phyloP scores from a whole-genome alignment of 2,888 invertebrate species.

The Tribolium freemani region DNA sequence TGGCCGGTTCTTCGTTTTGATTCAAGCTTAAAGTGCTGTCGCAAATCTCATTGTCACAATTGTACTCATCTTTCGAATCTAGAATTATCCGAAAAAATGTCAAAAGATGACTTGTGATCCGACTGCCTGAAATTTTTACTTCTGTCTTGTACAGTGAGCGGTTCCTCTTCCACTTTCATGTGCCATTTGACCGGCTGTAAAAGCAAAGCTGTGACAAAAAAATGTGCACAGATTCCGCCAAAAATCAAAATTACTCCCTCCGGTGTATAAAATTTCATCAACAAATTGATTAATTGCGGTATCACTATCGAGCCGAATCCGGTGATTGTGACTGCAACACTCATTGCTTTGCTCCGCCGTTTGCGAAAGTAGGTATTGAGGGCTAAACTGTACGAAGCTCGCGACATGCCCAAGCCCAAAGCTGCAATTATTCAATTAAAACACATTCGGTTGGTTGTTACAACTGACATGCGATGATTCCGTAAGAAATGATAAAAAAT shows the following conservation, averaged over 20 bases:
- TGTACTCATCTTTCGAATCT: slow-evolving; percentile 5
- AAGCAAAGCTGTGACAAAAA: slow-evolving; percentile 72
- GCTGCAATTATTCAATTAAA: slow-evolving; percentile 68
- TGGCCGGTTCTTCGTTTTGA: background rate
- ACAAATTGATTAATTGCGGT: slow-evolving; percentile 73
- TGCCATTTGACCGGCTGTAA: slow-evolving; percentile 80
- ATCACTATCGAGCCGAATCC: slow-evolving; percentile 78
- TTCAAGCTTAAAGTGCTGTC: slow-evolving; percentile 5
- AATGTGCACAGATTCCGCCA: slow-evolving; percentile 75
- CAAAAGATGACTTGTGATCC: background rate
- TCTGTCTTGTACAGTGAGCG: background rate
- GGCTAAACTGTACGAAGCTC: slow-evolving; percentile 75
- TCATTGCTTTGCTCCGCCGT: slow-evolving; percentile 74
- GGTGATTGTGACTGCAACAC: slow-evolving; percentile 75
- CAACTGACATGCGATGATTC: slow-evolving; percentile 75
- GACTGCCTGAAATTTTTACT: background rate
- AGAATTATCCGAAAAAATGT: slow-evolving; percentile 13
- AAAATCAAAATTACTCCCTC: slow-evolving; percentile 76
- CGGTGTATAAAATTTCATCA: slow-evolving; percentile 72
- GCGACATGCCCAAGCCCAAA: slow-evolving; percentile 73
- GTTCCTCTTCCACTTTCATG: slow-evolving; percentile 61
- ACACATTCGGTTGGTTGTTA: background rate
- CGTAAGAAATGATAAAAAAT: slow-evolving; percentile 76
- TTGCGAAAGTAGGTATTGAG: slow-evolving; percentile 77
- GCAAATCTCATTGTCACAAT: slow-evolving; percentile 3